Percentiles rank a stretch among this genome's conserved stretches.
Evolutionary conservation across 2,888 invertebrate species (phyloP).

Genomic region (Neria commutata): DNA sequence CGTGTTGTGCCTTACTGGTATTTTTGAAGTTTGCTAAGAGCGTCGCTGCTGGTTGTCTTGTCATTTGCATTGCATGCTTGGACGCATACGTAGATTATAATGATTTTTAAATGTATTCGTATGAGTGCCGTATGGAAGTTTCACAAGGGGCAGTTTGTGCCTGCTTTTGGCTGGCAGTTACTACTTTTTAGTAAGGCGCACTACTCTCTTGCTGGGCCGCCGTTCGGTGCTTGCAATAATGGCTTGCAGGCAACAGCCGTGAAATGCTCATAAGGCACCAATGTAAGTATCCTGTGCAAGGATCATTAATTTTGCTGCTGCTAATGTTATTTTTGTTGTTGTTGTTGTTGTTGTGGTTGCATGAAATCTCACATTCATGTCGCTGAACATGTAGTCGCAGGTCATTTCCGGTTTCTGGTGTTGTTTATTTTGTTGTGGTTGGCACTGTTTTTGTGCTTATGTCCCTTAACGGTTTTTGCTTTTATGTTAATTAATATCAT

Average conservation of each 20-base stretch:
- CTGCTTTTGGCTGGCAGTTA: not conserved
- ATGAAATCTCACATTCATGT: too few relatives aligned
- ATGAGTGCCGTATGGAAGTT: not conserved
- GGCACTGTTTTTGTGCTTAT: not conserved
- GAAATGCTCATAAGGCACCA: not conserved
- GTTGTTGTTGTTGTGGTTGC: too few relatives aligned
- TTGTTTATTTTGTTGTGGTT: constrained; percentile 19
- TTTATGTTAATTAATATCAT: too few relatives aligned
- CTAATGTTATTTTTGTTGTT: too few relatives aligned
- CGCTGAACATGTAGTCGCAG: constrained; percentile 6
- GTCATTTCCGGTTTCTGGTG: constrained; percentile 26
- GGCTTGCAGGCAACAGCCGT: too few relatives aligned
- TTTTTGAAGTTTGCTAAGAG: constrained; percentile 26
- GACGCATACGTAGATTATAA: constrained; percentile 47
- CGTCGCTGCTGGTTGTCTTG: constrained; percentile 14
- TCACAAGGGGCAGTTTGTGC: not conserved
- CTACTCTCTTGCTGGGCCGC: not conserved
- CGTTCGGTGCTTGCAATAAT: not conserved
- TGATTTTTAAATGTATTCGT: constrained; percentile 30
- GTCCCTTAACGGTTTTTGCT: not conserved
- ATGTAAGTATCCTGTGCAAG: not conserved
- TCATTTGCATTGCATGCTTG: constrained; percentile 42
- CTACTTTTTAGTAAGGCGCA: not conserved
- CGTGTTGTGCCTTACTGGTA: constrained; percentile 22
- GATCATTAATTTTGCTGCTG: constrained; percentile 2